A percentile compares a stretch with the other conserved stretches of the same genome.
Evolutionary conservation across 1,140 invertebrate genomes (phyloP).

Genomic region (Microplitis demolitor): DNA sequence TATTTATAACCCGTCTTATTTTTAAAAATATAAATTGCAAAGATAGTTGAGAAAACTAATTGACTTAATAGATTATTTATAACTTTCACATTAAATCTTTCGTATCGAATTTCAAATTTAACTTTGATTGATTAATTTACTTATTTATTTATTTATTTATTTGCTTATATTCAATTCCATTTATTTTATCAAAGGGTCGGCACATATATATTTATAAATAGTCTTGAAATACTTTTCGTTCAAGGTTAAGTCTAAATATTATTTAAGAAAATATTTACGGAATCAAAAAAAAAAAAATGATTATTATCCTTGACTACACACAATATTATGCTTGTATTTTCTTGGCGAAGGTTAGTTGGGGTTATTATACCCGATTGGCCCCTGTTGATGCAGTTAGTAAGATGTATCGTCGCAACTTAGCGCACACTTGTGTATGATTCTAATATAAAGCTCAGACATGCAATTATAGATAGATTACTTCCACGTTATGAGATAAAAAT

Average conservation of each 20-base stretch:
- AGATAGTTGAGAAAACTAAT: conserved; percentile 6
- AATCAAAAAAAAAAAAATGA: conserved; percentile 32
- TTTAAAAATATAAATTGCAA: neutral
- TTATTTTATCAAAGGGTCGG: too few relatives aligned
- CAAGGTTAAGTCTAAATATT: neutral
- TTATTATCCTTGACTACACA: conserved; percentile 6
- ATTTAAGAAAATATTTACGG: conserved; percentile 35
- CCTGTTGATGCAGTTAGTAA: conserved; percentile 12
- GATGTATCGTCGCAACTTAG: conserved; percentile 7
- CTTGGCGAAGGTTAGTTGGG: conserved; percentile 34
- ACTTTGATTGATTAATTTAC: neutral
- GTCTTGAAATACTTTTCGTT: neutral
- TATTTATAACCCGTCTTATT: neutral
- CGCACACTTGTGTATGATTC: neutral
- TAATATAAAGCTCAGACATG: neutral
- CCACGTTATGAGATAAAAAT: neutral
- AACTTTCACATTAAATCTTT: neutral
- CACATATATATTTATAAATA: neutral
- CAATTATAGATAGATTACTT: conserved; percentile 8
- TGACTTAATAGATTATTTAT: neutral
- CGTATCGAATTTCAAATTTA: neutral
- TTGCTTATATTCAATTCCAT: neutral
- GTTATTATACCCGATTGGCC: conserved; percentile 33
- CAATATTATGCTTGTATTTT: conserved; percentile 7
- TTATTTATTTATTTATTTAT: neutral